phyloP scores from a whole-genome alignment of 2,888 invertebrate species.

The Drosophila koepferae region DNA sequence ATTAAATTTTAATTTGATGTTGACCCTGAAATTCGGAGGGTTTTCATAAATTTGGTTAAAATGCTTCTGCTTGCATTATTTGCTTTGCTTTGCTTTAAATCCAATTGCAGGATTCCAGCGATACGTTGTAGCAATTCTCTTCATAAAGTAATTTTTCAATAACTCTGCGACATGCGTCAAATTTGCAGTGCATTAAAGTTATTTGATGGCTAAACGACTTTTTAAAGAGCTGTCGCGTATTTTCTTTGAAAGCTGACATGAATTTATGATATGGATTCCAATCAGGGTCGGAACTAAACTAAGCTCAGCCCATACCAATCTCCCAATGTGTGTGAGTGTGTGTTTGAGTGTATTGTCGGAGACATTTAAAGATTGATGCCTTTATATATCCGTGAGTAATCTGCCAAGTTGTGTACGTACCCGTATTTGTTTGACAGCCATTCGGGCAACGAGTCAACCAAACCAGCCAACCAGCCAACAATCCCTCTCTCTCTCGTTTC shows the following conservation, averaged over 20 bases:
- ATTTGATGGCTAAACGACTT: constrained; percentile 66
- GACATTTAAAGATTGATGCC: constrained; percentile 81
- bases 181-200: constrained; percentile 58
- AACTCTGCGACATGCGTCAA: constrained; percentile 46
- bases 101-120: not conserved
- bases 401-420: constrained; percentile 68
- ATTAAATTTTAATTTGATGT: not conserved
- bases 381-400: constrained; percentile 72
- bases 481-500: not conserved
- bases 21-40: not conserved
- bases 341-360: constrained; percentile 45
- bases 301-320: not conserved
- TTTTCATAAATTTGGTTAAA: not conserved
- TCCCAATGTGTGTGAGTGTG: not conserved
- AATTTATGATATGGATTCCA: constrained; percentile 66
- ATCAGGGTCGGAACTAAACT: constrained; percentile 6
- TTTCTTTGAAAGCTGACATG: constrained; percentile 67
- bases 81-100: not conserved
- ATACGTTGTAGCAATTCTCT: not conserved
- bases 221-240: constrained; percentile 70
- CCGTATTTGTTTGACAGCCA: constrained; percentile 47
- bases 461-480: not conserved
- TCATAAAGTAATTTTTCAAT: constrained; percentile 4
- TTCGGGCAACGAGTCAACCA: constrained; percentile 21
- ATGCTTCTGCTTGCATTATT: not conserved